Evolutionary conservation across 2,797 vertebrate species (phyloP).

Genomic region (Alauda arvensis): DNA sequence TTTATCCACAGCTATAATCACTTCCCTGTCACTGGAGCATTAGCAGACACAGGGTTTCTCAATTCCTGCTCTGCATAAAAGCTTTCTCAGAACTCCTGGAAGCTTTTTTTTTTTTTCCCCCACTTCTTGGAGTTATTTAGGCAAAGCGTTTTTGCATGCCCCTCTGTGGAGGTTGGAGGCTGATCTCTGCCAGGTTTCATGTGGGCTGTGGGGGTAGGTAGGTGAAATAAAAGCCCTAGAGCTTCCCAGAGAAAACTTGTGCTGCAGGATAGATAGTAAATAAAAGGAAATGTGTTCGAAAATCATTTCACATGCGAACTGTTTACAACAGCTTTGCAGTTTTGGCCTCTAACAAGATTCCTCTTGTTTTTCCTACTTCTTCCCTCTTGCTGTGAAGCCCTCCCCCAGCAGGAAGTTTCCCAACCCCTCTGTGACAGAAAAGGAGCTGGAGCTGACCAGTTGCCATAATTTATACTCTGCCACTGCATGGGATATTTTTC

Average conservation of each 20-base stretch:
- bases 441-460: not conserved
- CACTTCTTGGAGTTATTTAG: not conserved
- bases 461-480: not conserved
- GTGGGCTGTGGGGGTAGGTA: not conserved
- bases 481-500: not conserved
- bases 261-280: not conserved
- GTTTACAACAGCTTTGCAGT: not conserved
- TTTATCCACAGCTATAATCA: not conserved
- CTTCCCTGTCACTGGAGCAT: not conserved
- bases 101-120: not conserved
- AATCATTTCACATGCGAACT: not conserved
- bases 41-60: not conserved
- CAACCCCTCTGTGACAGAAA: not conserved
- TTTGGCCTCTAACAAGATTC: not conserved
- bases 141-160: not conserved
- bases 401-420: not conserved
- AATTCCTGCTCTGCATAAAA: not conserved
- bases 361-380: not conserved
- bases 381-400: not conserved
- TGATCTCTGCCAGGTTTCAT: not conserved
- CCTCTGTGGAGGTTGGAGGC: not conserved
- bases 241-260: not conserved
- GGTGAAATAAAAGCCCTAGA: not conserved
- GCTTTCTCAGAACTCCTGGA: conserved; percentile 11
- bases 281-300: not conserved